Conservation (phyloP, 1,140 invertebrate species). For the Drosophila tani region DNA sequence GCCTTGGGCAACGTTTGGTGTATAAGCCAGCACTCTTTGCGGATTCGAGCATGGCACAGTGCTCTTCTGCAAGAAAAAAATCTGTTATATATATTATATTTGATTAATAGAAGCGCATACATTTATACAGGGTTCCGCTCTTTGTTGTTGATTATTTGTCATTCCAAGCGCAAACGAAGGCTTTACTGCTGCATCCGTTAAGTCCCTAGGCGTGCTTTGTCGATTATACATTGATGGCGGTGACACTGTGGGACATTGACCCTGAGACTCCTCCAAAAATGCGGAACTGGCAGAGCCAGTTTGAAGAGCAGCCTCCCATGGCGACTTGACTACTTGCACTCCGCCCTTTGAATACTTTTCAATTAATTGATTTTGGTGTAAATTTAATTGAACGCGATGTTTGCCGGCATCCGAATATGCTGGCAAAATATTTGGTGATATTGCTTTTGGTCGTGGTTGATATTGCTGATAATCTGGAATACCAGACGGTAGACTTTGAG, state of each 20-base stretch:
- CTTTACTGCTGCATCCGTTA: constrained; percentile 19
- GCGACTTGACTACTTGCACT: constrained; percentile 88
- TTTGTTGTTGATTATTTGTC: constrained; percentile 15
- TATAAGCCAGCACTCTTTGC: constrained; percentile 84
- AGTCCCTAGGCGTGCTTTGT: constrained; percentile 19
- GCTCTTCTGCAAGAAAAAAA: neutral
- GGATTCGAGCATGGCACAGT: constrained; percentile 38
- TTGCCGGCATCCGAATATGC: constrained; percentile 81
- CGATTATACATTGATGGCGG: constrained; percentile 33
- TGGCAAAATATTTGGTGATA: constrained; percentile 80
- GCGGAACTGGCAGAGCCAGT: constrained; percentile 89
- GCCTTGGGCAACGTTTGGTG: constrained; percentile 86
- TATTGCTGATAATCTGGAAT: constrained; percentile 81
- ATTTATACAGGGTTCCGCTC: constrained; percentile 25
- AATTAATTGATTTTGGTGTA: constrained; percentile 84
- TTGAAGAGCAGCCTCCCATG: constrained; percentile 91
- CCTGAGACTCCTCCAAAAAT: constrained; percentile 86
- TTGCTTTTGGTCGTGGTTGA: constrained; percentile 64
- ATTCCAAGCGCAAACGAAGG: neutral
- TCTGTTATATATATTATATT: neutral
- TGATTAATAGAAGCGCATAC: constrained; percentile 16
- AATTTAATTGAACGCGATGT: constrained; percentile 79
- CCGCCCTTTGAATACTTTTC: constrained; percentile 87
- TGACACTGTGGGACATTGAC: constrained; percentile 5
- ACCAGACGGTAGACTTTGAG: constrained; percentile 79